phyloP scores from a whole-genome alignment of 1,140 invertebrate species.

The Pogonus chalceus region DNA sequence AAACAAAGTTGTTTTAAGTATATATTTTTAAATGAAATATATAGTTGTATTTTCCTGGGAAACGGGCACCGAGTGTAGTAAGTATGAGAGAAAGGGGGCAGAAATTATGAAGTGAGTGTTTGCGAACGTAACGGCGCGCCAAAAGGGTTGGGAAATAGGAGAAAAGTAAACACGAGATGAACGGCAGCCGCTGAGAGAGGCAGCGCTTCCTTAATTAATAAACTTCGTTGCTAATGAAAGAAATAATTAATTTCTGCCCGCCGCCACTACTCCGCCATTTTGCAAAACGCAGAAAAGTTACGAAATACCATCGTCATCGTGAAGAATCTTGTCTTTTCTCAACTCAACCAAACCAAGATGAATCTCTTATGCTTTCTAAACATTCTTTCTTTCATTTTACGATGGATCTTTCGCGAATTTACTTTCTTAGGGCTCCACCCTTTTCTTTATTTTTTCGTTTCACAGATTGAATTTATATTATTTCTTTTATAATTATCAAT shows the following conservation, averaged over 20 bases:
- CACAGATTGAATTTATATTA: too few species aligned
- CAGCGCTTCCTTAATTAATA: constrained; percentile 16
- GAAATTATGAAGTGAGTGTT: constrained; percentile 1
- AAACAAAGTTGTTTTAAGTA: too few species aligned
- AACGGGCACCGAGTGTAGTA: not conserved
- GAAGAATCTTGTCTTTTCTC: not conserved
- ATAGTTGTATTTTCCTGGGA: not conserved
- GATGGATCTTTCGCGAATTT: not conserved
- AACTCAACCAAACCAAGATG: not conserved
- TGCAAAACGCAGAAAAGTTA: not conserved
- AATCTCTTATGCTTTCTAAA: not conserved
- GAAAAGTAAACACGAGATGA: not conserved
- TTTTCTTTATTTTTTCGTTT: not conserved
- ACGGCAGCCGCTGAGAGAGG: not conserved
- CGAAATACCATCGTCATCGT: not conserved
- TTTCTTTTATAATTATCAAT: too few species aligned
- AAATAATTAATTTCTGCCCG: constrained; percentile 15
- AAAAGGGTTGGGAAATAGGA: not conserved
- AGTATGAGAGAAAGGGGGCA: not conserved
- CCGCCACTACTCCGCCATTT: not conserved
- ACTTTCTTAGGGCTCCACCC: not conserved
- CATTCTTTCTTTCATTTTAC: not conserved
- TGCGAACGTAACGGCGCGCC: not conserved
- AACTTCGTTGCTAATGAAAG: constrained; percentile 16
- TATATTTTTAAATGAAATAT: too few species aligned